Evolutionary conservation across 2,797 vertebrate genomes (phyloP).

Genomic region (Silurus lanzhouensis): DNA sequence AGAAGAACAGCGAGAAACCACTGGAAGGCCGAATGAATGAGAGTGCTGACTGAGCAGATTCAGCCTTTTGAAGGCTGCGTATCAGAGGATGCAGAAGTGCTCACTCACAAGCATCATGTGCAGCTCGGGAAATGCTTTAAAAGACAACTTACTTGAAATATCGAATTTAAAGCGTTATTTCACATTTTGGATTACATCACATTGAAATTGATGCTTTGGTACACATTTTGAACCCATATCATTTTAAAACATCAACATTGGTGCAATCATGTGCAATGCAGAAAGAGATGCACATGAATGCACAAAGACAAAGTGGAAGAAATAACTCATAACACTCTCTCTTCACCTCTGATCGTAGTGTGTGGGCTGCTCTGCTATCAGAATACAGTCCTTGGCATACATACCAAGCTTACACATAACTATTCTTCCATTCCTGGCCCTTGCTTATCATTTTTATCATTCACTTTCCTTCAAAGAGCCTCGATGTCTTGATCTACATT

Average conservation of each 20-base stretch:
- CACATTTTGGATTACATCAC: neutral
- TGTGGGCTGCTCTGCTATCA: conserved; percentile 38
- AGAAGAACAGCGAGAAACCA: conserved; percentile 32
- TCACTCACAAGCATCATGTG: conserved; percentile 13
- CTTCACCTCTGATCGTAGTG: conserved; percentile 9
- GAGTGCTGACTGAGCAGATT: conserved; percentile 38
- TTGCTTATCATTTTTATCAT: conserved; percentile 3
- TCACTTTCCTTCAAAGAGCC: neutral
- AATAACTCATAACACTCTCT: conserved; percentile 9
- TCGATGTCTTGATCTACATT: neutral
- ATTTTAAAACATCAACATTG: neutral
- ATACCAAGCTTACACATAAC: conserved; percentile 16
- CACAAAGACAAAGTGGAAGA: neutral
- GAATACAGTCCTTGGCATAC: conserved; percentile 13
- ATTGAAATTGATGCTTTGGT: neutral
- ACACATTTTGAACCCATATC: neutral
- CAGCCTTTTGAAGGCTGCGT: conserved; percentile 28
- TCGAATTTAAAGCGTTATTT: neutral
- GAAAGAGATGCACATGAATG: neutral
- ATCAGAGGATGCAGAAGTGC: conserved; percentile 6
- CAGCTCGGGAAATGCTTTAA: neutral
- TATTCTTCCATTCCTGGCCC: conserved; percentile 6
- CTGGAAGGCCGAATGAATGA: conserved; percentile 35
- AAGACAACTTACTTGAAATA: neutral
- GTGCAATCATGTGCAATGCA: neutral